These are phyloP conservation scores for Tipula confusa DNA, from an alignment of 2,888 invertebrate species.

Conservation along the genomic window DNA sequence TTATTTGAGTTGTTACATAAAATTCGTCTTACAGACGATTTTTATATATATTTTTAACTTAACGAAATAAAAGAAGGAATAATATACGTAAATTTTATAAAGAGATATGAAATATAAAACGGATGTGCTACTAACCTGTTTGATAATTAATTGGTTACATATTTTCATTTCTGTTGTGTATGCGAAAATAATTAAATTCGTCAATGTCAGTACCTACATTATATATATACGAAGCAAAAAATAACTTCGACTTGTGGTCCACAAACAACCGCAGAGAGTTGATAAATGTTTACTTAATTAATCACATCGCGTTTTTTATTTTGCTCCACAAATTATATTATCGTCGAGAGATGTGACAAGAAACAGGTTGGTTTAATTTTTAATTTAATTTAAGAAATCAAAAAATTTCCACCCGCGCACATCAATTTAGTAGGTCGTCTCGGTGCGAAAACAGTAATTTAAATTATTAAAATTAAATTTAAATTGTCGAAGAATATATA, in stretches of 20 bases:
- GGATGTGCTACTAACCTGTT: conserved; percentile 25
- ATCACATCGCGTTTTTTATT: not conserved
- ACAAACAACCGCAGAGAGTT: not conserved
- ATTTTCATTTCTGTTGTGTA: not conserved
- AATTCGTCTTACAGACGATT: not conserved
- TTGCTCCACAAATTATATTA: not conserved
- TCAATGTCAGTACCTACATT: not conserved
- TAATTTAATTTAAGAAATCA: no score
- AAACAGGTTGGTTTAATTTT: not conserved
- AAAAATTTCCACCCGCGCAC: not conserved
- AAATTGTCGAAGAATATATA: not conserved
- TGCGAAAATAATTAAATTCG: conserved; percentile 3
- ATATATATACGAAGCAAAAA: not conserved
- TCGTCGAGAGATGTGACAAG: no score
- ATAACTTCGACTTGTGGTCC: not conserved
- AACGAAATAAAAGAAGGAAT: not conserved
- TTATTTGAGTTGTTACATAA: conserved; percentile 6
- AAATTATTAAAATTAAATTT: not conserved
- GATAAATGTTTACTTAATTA: not conserved
- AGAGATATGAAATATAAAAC: not conserved
- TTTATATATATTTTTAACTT: not conserved
- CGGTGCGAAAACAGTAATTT: not conserved
- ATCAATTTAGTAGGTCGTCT: not conserved
- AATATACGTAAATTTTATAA: not conserved
- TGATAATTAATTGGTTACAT: conserved; percentile 12